Evolutionary conservation across 2,113 vertebrate genomes (phyloP).

Genomic region (Microtus ochrogaster): DNA sequence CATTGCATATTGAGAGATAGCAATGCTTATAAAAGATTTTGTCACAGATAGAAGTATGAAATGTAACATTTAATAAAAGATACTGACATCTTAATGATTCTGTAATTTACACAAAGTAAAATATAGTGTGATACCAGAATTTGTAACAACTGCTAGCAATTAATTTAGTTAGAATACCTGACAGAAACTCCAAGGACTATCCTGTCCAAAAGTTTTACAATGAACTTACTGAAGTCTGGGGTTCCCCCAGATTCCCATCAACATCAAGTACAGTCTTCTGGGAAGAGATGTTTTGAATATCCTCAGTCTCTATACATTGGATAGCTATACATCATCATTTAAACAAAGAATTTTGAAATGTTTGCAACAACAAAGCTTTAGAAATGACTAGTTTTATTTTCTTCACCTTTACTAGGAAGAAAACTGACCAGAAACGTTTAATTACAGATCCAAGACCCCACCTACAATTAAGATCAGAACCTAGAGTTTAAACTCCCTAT

Average conservation of each 20-base stretch:
- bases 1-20: neutral
- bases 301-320: neutral
- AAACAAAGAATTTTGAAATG: neutral
- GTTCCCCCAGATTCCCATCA: neutral
- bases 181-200: neutral
- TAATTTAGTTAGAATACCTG: neutral
- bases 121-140: neutral
- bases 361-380: neutral
- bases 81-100: neutral
- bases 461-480: neutral
- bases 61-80: neutral
- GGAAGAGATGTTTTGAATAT: neutral
- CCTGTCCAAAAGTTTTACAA: neutral
- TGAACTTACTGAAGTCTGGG: neutral
- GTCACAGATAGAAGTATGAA: neutral
- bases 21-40: neutral
- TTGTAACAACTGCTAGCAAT: neutral
- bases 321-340: neutral
- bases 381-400: neutral
- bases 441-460: neutral
- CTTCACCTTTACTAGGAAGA: neutral
- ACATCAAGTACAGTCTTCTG: neutral
- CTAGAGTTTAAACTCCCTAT: neutral
- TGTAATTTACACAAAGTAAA: neutral
- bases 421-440: neutral